phyloP scores from a whole-genome alignment of 2,797 vertebrate species.

The Meriones psammophilus region DNA sequence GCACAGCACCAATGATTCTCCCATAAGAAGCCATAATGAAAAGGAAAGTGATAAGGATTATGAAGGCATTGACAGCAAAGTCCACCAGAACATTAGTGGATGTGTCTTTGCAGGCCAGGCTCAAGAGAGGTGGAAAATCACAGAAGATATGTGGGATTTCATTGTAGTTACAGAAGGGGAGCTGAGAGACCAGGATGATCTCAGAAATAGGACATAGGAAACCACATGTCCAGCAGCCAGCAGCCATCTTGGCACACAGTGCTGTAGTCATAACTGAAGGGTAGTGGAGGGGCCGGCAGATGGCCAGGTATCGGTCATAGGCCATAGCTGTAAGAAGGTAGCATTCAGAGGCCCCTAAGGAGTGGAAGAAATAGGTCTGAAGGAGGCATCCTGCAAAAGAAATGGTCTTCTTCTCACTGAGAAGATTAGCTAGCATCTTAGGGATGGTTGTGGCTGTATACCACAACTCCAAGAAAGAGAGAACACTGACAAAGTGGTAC shows the following conservation, averaged over 20 bases:
- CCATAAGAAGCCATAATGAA: constrained; percentile 78
- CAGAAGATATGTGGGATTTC: constrained; percentile 82
- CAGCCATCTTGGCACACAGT: constrained; percentile 70
- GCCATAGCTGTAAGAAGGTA: constrained; percentile 83
- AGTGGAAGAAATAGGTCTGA: constrained; percentile 84
- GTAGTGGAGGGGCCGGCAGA: constrained; percentile 83
- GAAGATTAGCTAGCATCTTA: constrained; percentile 81
- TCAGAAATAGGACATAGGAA: constrained; percentile 80
- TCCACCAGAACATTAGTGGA: constrained; percentile 77
- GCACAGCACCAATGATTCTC: constrained; percentile 71
- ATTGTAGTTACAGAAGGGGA: constrained; percentile 81
- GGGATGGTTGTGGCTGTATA: constrained; percentile 82
- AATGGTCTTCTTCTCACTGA: constrained; percentile 79
- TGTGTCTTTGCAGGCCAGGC: constrained; percentile 77
- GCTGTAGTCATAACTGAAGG: constrained; percentile 76
- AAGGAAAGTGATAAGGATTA: constrained; percentile 78
- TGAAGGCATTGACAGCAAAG: constrained; percentile 77
- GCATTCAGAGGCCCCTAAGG: constrained; percentile 82
- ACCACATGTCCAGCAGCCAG: constrained; percentile 76
- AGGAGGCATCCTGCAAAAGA: constrained; percentile 82
- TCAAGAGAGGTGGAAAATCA: constrained; percentile 80
- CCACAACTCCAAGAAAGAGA: constrained; percentile 83
- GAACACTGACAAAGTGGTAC: constrained; percentile 82
- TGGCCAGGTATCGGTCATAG: constrained; percentile 81
- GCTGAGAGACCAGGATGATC: constrained; percentile 74